phyloP scores from a whole-genome alignment of 2,888 invertebrate species.

The Macrophya annulata region DNA sequence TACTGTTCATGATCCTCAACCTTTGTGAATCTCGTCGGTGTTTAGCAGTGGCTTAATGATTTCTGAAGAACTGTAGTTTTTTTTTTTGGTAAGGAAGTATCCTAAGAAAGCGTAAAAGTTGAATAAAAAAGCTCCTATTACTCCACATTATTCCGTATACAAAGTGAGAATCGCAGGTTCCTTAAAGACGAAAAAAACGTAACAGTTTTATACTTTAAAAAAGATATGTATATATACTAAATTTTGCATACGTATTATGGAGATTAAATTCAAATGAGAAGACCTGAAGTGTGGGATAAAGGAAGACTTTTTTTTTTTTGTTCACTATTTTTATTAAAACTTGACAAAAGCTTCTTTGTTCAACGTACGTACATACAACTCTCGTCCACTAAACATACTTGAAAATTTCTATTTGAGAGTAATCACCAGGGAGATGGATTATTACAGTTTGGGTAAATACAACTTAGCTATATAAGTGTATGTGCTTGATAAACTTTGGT shows the following conservation, averaged over 20 bases:
- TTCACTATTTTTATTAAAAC: neutral
- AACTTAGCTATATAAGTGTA: neutral
- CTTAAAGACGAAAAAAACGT: neutral
- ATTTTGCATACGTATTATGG: neutral
- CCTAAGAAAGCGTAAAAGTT: slow-evolving; percentile 24
- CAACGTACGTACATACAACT: neutral
- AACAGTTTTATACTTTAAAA: neutral
- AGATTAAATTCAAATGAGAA: slow-evolving; percentile 11
- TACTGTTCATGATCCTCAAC: neutral
- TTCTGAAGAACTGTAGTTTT: slow-evolving; percentile 10
- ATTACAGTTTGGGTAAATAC: neutral
- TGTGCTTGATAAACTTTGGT: neutral
- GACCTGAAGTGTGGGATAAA: neutral
- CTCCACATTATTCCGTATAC: neutral
- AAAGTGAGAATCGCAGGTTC: neutral
- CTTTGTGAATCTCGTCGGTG: slow-evolving; percentile 4
- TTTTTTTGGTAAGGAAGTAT: neutral
- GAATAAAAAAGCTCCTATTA: neutral
- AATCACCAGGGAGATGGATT: neutral
- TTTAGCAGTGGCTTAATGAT: slow-evolving; percentile 41
- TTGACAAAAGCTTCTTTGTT: neutral
- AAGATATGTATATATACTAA: too few species aligned
- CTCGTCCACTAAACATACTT: neutral
- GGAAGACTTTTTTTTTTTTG: neutral
- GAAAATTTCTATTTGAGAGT: neutral